Percentiles rank a stretch among this genome's conserved stretches.
phyloP scores from a whole-genome alignment of 2,113 vertebrate genomes.

The Sphyrna mokarran region DNA sequence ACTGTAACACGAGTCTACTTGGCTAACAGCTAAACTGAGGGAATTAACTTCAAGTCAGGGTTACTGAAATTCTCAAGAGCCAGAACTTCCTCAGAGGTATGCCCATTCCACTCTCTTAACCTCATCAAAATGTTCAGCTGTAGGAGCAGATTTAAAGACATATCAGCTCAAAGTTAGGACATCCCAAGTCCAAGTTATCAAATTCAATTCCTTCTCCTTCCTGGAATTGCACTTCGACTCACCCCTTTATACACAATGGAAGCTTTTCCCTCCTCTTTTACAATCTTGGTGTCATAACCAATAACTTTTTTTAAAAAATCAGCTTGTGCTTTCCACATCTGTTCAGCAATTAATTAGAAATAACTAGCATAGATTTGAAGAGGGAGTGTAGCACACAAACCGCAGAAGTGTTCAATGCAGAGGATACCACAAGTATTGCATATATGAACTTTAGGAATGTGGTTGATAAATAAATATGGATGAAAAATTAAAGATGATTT shows the following conservation, averaged over 20 bases:
- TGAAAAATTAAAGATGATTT: background rate
- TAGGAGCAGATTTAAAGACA: background rate
- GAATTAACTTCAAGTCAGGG: background rate
- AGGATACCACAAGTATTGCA: background rate
- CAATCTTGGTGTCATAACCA: background rate
- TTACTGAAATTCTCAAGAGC: background rate
- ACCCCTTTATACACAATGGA: background rate
- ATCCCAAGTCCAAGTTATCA: background rate
- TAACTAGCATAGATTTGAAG: background rate
- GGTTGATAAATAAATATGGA: background rate
- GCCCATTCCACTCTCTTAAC: background rate
- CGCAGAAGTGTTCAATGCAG: background rate
- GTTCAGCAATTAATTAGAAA: background rate
- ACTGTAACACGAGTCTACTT: background rate
- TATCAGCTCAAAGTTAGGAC: background rate
- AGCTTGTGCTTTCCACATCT: background rate
- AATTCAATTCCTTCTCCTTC: background rate
- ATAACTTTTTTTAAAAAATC: background rate
- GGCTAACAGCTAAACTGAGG: background rate
- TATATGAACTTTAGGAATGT: too few species aligned
- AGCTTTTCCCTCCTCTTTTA: background rate
- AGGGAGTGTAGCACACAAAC: background rate
- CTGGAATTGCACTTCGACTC: background rate
- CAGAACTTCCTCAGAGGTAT: background rate
- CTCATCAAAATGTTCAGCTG: too few species aligned